Evolutionary conservation across 2,797 vertebrate genomes (phyloP).

Genomic region (Notolabrus celidotus): DNA sequence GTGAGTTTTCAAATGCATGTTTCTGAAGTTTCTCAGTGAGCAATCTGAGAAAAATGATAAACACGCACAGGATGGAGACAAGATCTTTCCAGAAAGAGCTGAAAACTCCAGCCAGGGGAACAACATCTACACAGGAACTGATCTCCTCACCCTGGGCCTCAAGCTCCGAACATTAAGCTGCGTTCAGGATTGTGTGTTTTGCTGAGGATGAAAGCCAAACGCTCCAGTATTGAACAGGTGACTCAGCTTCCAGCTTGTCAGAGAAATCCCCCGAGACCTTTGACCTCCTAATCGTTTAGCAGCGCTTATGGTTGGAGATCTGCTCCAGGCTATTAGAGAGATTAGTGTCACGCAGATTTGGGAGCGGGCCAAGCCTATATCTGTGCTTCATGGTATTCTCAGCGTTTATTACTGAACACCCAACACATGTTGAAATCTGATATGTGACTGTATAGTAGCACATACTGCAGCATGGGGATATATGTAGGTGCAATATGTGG

Average conservation of each 20-base stretch:
- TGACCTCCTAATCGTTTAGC: constrained; percentile 81
- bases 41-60: constrained; percentile 1
- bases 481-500: constrained; percentile 42
- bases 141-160: constrained; percentile 46
- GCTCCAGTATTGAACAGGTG: constrained; percentile 75
- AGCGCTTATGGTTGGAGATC: constrained; percentile 80
- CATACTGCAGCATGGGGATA: constrained; percentile 39
- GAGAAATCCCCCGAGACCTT: constrained; percentile 77
- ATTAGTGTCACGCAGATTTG: constrained; percentile 82
- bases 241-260: constrained; percentile 78
- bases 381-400: constrained; percentile 77
- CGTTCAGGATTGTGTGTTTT: constrained; percentile 35
- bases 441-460: constrained; percentile 59
- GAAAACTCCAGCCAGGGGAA: constrained; percentile 34
- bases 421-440: constrained; percentile 65
- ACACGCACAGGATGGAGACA: background rate
- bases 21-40: background rate
- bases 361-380: constrained; percentile 79
- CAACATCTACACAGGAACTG: constrained; percentile 37
- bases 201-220: constrained; percentile 58
- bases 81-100: constrained; percentile 17
- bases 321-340: constrained; percentile 78
- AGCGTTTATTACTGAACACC: constrained; percentile 73
- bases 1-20: constrained; percentile 3
- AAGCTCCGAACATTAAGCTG: constrained; percentile 14